Percentiles rank a stretch among this genome's conserved stretches.
These are phyloP conservation scores for Choristoneura rosaceana DNA, from an alignment of 2,888 invertebrate genomes.

Conservation along the genomic window DNA sequence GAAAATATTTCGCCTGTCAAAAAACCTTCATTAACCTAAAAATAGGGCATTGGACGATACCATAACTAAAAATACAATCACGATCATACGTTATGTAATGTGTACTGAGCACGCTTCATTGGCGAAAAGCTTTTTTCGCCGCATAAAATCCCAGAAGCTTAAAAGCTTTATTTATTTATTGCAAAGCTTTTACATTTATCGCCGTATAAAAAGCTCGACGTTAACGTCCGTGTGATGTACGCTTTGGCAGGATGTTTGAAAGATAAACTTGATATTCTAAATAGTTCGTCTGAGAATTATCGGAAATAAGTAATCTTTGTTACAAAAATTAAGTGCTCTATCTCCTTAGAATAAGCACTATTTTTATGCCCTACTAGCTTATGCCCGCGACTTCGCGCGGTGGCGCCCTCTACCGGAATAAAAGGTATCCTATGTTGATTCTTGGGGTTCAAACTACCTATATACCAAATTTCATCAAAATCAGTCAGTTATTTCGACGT, in stretches of 20 bases:
- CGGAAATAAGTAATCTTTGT: too few species aligned
- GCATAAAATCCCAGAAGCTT: conserved; percentile 24
- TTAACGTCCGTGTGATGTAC: neutral
- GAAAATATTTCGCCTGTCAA: too few species aligned
- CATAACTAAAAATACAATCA: neutral
- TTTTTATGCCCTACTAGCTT: too few species aligned
- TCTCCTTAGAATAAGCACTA: too few species aligned
- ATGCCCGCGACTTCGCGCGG: too few species aligned
- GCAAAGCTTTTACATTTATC: conserved; percentile 35
- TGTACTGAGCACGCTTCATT: neutral
- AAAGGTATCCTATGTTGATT: too few species aligned
- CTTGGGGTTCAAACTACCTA: too few species aligned
- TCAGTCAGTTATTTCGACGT: too few species aligned
- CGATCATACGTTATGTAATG: neutral
- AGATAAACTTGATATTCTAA: neutral
- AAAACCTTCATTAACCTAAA: neutral
- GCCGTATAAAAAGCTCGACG: conserved; percentile 22
- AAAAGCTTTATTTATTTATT: conserved; percentile 39
- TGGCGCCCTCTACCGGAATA: too few species aligned
- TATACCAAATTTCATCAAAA: too few species aligned
- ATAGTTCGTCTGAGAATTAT: neutral
- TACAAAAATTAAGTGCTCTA: too few species aligned
- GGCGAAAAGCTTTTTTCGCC: neutral
- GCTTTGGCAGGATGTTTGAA: neutral
- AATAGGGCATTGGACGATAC: neutral